Conservation (phyloP, 2,888 invertebrate genomes). For the Mactromeris polynyma region DNA sequence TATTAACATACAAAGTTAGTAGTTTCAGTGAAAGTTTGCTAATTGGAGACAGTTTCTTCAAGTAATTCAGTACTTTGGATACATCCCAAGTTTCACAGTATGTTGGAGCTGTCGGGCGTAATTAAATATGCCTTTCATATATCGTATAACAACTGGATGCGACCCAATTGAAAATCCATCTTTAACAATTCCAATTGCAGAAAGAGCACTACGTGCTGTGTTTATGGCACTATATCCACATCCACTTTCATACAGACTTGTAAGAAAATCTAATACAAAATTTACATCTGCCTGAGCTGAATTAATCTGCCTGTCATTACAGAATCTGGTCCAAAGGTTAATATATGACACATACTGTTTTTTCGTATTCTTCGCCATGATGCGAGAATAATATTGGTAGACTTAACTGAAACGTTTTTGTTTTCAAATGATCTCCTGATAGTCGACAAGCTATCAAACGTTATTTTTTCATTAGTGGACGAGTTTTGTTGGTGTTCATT, state of each 20-base stretch:
- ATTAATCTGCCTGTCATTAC: constrained; percentile 31
- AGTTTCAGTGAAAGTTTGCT: constrained; percentile 24
- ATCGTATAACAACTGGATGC: constrained; percentile 58
- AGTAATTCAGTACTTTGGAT: constrained; percentile 33
- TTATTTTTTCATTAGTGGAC: constrained; percentile 43
- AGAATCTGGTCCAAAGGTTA: constrained; percentile 35
- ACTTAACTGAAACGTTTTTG: constrained; percentile 31
- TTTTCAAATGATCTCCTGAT: constrained; percentile 50
- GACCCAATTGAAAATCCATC: constrained; percentile 41
- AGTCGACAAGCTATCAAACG: constrained; percentile 51
- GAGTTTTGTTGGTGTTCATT: neutral
- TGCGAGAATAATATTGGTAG: constrained; percentile 47
- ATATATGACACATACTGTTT: constrained; percentile 47
- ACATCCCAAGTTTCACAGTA: constrained; percentile 50
- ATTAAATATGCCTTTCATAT: constrained; percentile 65
- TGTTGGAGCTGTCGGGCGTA: constrained; percentile 31
- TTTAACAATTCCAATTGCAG: constrained; percentile 41
- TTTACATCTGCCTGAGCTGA: constrained; percentile 11
- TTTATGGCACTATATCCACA: constrained; percentile 61
- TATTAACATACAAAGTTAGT: constrained; percentile 39
- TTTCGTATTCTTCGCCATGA: constrained; percentile 48
- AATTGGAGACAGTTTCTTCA: constrained; percentile 32
- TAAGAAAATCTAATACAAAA: constrained; percentile 32
- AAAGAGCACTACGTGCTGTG: constrained; percentile 54
- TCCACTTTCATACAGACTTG: neutral